A percentile compares a stretch with the other conserved stretches of the same genome.
Conservation (phyloP, 2,113 vertebrate genomes). For the Urocitellus parryii region DNA sequence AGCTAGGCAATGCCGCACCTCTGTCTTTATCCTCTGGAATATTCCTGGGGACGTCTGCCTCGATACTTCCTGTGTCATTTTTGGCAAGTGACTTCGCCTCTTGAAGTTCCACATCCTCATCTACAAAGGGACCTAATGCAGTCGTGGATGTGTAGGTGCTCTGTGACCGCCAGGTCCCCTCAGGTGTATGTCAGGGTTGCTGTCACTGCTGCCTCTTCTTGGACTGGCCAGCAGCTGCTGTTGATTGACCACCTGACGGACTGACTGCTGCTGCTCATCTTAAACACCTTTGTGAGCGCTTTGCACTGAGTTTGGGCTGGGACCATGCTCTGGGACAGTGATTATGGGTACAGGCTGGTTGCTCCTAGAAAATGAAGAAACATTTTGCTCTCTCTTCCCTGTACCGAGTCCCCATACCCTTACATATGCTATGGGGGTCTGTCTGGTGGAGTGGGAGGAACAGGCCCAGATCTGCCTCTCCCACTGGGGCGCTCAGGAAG, state of each 20-base stretch:
- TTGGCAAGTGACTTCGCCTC: neutral
- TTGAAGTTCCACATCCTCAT: neutral
- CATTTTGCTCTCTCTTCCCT: neutral
- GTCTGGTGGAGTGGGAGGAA: neutral
- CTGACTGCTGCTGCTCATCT: neutral
- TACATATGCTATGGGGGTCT: neutral
- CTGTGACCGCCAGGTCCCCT: neutral
- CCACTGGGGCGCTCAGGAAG: neutral
- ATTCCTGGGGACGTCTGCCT: neutral
- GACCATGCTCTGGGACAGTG: neutral
- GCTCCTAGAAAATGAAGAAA: neutral
- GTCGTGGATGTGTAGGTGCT: neutral
- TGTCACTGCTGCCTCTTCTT: neutral
- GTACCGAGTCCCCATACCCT: neutral
- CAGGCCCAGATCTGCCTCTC: neutral
- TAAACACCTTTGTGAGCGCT: neutral
- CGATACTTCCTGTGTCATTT: neutral
- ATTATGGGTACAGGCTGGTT: neutral
- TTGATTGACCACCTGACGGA: neutral
- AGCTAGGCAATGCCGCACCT: neutral
- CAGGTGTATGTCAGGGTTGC: neutral
- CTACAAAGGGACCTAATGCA: neutral
- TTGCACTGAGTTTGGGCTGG: neutral
- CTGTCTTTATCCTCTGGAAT: neutral
- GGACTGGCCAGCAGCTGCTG: neutral